phyloP scores from a whole-genome alignment of 64 coral and sea anemone species.

The Catalaphyllia jardinei region DNA sequence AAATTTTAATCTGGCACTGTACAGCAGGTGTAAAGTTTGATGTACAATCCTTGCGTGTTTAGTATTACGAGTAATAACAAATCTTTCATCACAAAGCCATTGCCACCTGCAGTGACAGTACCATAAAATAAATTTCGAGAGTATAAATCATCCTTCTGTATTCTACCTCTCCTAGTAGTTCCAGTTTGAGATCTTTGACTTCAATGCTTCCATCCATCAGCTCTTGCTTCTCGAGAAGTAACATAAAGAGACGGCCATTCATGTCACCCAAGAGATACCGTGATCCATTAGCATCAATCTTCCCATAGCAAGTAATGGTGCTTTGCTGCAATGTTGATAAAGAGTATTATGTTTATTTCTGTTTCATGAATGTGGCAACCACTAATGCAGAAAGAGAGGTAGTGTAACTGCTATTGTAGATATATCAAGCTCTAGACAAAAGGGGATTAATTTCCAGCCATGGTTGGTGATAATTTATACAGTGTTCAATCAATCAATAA shows the following conservation, averaged over 20 bases:
- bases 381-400: background rate
- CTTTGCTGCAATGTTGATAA: conserved; percentile 66
- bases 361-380: background rate
- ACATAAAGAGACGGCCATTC: conserved; percentile 91
- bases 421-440: no score
- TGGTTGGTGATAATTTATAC: no score
- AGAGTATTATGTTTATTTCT: background rate
- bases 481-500: no score
- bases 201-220: conserved; percentile 85
- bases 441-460: no score
- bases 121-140: background rate
- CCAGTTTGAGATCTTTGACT: conserved; percentile 95
- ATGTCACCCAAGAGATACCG: conserved; percentile 96
- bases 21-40: no score
- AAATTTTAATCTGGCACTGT: no score
- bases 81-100: no score
- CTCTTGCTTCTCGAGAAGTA: conserved; percentile 89
- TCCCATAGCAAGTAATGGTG: conserved; percentile 89
- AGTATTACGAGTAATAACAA: no score
- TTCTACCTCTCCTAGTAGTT: conserved; percentile 92
- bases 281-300: conserved; percentile 94
- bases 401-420: no score
- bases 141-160: background rate
- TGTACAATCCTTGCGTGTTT: no score
- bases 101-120: no score